A percentile compares a stretch with the other conserved stretches of the same genome.
Evolutionary conservation across 2,113 vertebrate genomes (phyloP).

Genomic region (Grus americana): DNA sequence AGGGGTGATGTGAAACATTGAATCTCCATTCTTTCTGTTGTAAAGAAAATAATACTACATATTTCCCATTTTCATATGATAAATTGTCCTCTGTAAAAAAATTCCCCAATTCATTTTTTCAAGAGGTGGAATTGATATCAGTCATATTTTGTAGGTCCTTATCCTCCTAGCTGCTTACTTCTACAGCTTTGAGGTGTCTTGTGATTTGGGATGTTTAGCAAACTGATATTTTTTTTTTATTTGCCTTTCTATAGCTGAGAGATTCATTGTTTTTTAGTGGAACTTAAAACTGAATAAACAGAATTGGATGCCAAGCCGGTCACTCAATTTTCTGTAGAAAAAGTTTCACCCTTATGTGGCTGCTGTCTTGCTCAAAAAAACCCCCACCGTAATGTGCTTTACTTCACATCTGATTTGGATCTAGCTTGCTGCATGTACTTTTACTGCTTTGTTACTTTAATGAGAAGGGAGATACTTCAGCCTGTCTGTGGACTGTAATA

Average conservation of each 20-base stretch:
- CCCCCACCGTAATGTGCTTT: background rate
- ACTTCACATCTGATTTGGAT: background rate
- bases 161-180: background rate
- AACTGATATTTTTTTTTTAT: background rate
- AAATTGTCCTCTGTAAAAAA: background rate
- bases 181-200: background rate
- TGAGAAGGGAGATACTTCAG: background rate
- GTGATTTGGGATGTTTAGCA: background rate
- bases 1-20: background rate
- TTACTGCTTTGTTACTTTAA: background rate
- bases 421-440: background rate
- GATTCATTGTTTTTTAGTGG: background rate
- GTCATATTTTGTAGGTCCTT: background rate
- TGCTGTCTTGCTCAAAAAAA: background rate
- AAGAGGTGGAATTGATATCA: background rate
- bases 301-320: background rate
- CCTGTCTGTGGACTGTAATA: background rate
- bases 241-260: background rate
- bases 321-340: background rate
- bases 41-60: background rate
- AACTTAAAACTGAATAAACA: background rate
- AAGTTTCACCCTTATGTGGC: background rate
- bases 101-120: background rate
- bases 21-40: background rate
- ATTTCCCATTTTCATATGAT: background rate